Conservation (phyloP, 2,113 vertebrate species). For the Zapornia atra region DNA sequence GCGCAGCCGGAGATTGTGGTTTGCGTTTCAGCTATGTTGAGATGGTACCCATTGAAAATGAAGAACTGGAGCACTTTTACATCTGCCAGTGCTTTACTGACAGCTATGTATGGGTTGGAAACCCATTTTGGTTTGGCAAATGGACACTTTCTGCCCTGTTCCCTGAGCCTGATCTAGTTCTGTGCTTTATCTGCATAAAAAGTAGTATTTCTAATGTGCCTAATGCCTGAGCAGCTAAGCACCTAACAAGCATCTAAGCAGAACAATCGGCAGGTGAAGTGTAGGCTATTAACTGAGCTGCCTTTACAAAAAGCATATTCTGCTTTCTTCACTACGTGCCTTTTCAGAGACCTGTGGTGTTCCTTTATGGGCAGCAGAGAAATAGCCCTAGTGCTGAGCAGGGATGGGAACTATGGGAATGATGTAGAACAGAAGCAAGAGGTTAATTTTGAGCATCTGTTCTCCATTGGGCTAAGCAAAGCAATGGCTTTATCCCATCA, state of each 20-base stretch:
- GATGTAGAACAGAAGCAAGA: constrained; percentile 28
- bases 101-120: constrained; percentile 53
- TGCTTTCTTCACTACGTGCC: constrained; percentile 56
- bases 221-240: not conserved
- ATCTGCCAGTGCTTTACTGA: constrained; percentile 56
- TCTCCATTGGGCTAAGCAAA: not conserved
- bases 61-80: constrained; percentile 16
- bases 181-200: constrained; percentile 23
- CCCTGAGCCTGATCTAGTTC: constrained; percentile 57
- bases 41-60: constrained; percentile 66
- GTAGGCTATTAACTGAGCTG: not conserved
- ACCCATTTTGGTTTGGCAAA: constrained; percentile 55
- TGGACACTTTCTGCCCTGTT: constrained; percentile 62
- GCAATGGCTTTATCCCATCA: not conserved
- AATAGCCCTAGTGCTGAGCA: not conserved
- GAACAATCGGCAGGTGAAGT: constrained; percentile 45
- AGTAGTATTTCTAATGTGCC: not conserved
- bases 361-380: not conserved
- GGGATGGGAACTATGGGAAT: not conserved
- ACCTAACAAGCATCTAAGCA: constrained; percentile 50
- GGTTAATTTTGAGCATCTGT: constrained; percentile 15
- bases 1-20: constrained; percentile 34
- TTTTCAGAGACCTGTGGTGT: constrained; percentile 55
- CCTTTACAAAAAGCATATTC: not conserved
- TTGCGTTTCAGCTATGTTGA: constrained; percentile 50